phyloP scores from a whole-genome alignment of 2,797 vertebrate genomes.

The Melanotaenia pygmaea region DNA sequence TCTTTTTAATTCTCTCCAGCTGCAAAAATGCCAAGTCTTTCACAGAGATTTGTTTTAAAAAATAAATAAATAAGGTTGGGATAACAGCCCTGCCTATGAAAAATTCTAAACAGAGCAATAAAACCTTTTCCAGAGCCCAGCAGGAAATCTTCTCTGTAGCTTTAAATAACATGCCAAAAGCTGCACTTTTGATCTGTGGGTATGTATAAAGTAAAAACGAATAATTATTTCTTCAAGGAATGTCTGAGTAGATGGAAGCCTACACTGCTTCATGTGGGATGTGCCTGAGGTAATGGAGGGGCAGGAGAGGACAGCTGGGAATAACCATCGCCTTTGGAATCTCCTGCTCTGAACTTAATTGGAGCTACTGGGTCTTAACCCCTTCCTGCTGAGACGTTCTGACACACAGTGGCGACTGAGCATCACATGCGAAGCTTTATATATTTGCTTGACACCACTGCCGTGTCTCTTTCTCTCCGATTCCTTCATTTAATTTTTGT shows the following conservation, averaged over 20 bases:
- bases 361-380: slow-evolving; percentile 63
- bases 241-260: slow-evolving; percentile 61
- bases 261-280: slow-evolving; percentile 53
- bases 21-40: slow-evolving; percentile 69
- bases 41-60: slow-evolving; percentile 53
- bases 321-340: slow-evolving; percentile 59
- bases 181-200: slow-evolving; percentile 61
- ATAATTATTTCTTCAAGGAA: slow-evolving; percentile 75
- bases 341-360: slow-evolving; percentile 67
- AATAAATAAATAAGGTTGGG: slow-evolving; percentile 67
- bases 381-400: slow-evolving; percentile 31
- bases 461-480: not conserved
- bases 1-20: slow-evolving; percentile 63
- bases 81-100: slow-evolving; percentile 55
- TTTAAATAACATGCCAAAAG: slow-evolving; percentile 71
- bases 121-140: slow-evolving; percentile 37
- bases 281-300: slow-evolving; percentile 61
- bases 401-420: slow-evolving; percentile 5
- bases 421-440: not conserved
- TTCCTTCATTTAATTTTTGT: slow-evolving; percentile 45
- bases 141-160: slow-evolving; percentile 40
- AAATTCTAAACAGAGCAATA: slow-evolving; percentile 45
- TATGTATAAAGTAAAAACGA: slow-evolving; percentile 60
- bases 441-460: not conserved
- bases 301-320: slow-evolving; percentile 51